phyloP scores from a whole-genome alignment of 2,888 invertebrate genomes.

The Nymphalis c-album region DNA sequence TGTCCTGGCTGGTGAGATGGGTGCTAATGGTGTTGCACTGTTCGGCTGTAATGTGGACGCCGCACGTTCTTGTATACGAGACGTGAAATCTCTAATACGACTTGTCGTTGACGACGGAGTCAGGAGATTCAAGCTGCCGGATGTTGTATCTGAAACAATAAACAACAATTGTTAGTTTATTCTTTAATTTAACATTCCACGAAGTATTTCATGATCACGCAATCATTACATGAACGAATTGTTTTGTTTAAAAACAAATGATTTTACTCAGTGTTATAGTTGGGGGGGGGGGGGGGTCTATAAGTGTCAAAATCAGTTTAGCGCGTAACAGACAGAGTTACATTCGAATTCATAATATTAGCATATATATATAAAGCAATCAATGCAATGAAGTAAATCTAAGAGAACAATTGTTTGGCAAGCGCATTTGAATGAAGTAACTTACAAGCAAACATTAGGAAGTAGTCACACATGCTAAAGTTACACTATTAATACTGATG shows the following conservation, averaged over 20 bases:
- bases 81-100: constrained; percentile 80
- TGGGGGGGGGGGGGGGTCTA: too few relatives aligned
- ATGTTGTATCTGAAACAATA: constrained; percentile 76
- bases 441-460: constrained; percentile 51
- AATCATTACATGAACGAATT: not conserved
- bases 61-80: constrained; percentile 81
- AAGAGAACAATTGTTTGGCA: not conserved
- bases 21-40: constrained; percentile 51
- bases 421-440: constrained; percentile 25
- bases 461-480: constrained; percentile 65
- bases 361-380: too few relatives aligned
- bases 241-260: too few relatives aligned
- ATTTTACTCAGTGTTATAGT: too few relatives aligned
- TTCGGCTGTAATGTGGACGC: constrained; percentile 60
- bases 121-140: constrained; percentile 83
- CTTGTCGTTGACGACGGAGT: constrained; percentile 83
- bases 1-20: constrained; percentile 57
- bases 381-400: too few relatives aligned
- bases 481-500: not conserved
- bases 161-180: constrained; percentile 17
- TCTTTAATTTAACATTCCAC: not conserved
- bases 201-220: not conserved
- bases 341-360: too few relatives aligned
- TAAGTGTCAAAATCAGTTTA: too few relatives aligned
- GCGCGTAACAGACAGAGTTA: too few relatives aligned